Evolutionary conservation across 1,140 invertebrate genomes (phyloP).

Genomic region (Sycophila sp.): DNA sequence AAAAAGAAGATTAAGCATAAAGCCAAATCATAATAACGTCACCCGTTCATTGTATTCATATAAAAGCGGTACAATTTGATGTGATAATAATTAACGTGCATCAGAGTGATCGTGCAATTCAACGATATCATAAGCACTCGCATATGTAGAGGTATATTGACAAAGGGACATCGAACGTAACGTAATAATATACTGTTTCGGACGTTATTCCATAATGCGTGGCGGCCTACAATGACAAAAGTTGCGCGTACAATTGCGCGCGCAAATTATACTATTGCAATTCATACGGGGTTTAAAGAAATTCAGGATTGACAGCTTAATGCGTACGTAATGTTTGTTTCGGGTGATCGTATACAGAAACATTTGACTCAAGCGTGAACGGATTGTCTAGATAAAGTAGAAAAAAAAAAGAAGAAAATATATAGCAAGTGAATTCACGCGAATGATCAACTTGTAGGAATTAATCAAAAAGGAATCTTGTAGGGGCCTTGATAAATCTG

Average conservation of each 20-base stretch:
- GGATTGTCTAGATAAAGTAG: not conserved
- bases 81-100: not conserved
- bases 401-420: too few relatives aligned
- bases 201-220: not conserved
- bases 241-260: not conserved
- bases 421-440: too few relatives aligned
- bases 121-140: not conserved
- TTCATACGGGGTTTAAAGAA: too few relatives aligned
- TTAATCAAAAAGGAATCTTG: too few relatives aligned
- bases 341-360: not conserved
- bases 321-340: too few relatives aligned
- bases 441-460: too few relatives aligned
- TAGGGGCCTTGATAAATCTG: too few relatives aligned
- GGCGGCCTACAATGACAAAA: constrained; percentile 12
- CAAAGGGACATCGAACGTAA: constrained; percentile 19
- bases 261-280: too few relatives aligned
- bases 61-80: not conserved
- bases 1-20: not conserved
- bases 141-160: not conserved
- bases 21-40: not conserved
- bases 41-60: not conserved
- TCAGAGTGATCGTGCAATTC: not conserved
- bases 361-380: not conserved
- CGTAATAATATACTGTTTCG: not conserved
- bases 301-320: too few relatives aligned